Conservation (phyloP, 2,113 vertebrate genomes). For the Myocastor coypus region DNA sequence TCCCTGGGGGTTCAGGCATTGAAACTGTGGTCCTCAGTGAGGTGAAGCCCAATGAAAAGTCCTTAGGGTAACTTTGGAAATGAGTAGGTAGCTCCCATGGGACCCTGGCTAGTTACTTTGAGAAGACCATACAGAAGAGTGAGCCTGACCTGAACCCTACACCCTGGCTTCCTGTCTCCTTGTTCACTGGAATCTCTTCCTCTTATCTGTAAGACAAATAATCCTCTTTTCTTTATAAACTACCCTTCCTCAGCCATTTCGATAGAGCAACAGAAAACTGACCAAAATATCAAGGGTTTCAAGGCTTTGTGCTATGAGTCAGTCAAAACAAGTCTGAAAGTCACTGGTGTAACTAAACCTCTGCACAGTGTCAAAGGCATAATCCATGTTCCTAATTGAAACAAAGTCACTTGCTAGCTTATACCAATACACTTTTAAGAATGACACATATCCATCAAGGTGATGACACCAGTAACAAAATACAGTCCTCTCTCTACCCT, state of each 20-base stretch:
- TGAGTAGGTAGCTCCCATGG: not conserved
- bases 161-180: not conserved
- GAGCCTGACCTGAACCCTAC: not conserved
- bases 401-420: not conserved
- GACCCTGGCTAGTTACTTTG: not conserved
- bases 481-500: too few relatives aligned
- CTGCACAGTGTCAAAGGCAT: not conserved
- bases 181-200: not conserved
- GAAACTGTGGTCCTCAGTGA: too few relatives aligned
- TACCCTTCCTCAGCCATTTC: not conserved
- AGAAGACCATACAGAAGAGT: not conserved
- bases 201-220: not conserved
- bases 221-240: not conserved
- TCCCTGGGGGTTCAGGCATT: not conserved
- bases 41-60: not conserved
- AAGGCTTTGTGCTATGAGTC: not conserved
- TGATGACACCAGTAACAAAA: not conserved
- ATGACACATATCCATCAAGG: not conserved
- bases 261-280: not conserved
- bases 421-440: not conserved
- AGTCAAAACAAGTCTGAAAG: not conserved
- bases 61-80: not conserved
- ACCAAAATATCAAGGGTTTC: not conserved
- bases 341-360: not conserved
- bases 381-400: not conserved